Evolutionary conservation across 2,113 vertebrate genomes (phyloP), one percentile per base, ranked within the genome.

Genomic region (Myocastor coypus): DNA sequence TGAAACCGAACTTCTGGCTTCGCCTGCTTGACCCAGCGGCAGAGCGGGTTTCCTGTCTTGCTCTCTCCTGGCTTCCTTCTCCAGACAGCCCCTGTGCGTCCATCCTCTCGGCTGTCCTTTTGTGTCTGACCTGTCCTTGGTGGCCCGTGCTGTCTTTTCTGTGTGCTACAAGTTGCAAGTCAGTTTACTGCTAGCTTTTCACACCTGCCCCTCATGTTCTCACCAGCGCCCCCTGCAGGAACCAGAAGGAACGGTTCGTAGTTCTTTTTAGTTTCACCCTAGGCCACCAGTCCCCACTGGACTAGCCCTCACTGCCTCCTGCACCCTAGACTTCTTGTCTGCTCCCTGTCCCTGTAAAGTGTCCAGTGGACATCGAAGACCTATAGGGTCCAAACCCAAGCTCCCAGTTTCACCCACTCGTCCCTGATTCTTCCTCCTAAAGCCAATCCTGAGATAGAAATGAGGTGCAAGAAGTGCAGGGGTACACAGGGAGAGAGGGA

Each of bases 171-270:
- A 5, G 10, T 2, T 5, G 32, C 73, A 8, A 19, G 32, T 5
- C 12, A 32, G 20, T 34, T 61, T 40, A 64, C 63, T n/a, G 30
- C 32, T 7, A 1, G 1, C 57, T 64, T 80, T 40, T 52, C 24
- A 20, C 20, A 2, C 19, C 61, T n/a, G 14, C 37, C 77, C 17
- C 3, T 0, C 0, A 5, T 5, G 55, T 37, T 26, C 55, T 59
- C 81, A 57, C 59, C 7, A 6, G 83, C 26, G 7, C 82, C 93
- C 93, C 94, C 92, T 94, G 92, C 87, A 95, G 97, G 94, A 73
- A 7, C 16, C 1, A 17, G 42, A 52, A 57, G 83, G 92, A 71
- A 82, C 0, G 5, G 46, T 2, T 30, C 59, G 73, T 68, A 30
- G 34, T 32, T 57, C 77, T 40, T 1, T 46, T 59, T 80, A 2